Percentiles rank a stretch among this genome's conserved stretches.
These are phyloP conservation scores for Panthera leo DNA, from an alignment of 2,113 vertebrate species.

Conservation along the genomic window DNA sequence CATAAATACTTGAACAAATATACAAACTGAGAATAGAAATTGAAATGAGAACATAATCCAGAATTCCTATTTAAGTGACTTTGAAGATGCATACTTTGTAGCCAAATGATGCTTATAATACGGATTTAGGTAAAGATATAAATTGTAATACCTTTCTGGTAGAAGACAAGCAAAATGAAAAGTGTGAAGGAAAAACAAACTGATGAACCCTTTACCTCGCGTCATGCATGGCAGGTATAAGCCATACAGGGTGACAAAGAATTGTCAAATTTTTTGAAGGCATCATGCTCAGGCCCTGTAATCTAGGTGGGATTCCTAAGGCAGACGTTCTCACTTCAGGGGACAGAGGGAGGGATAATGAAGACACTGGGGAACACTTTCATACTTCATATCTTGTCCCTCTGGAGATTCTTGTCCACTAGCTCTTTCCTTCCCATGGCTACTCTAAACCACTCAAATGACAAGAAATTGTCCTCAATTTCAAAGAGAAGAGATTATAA, in stretches of 20 bases:
- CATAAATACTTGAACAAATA: too few relatives aligned
- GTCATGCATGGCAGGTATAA: conserved; percentile 58
- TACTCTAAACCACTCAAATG: too few relatives aligned
- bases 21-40: too few relatives aligned
- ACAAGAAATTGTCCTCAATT: too few relatives aligned
- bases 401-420: too few relatives aligned
- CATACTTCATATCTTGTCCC: too few relatives aligned
- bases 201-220: conserved; percentile 68
- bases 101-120: conserved; percentile 9
- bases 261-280: neutral
- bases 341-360: neutral
- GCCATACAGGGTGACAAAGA: neutral
- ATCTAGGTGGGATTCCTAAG: neutral
- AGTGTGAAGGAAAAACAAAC: conserved; percentile 65
- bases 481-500: too few relatives aligned
- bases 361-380: neutral
- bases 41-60: conserved; percentile 34
- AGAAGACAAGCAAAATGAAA: conserved; percentile 75
- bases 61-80: conserved; percentile 59
- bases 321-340: neutral
- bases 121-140: too few relatives aligned
- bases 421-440: too few relatives aligned
- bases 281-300: neutral
- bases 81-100: conserved; percentile 57
- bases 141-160: conserved; percentile 33